Percentiles rank a stretch among this genome's conserved stretches.
These are phyloP conservation scores for Cryptosula pallasiana DNA, from an alignment of 2,888 invertebrate genomes.

Conservation along the genomic window DNA sequence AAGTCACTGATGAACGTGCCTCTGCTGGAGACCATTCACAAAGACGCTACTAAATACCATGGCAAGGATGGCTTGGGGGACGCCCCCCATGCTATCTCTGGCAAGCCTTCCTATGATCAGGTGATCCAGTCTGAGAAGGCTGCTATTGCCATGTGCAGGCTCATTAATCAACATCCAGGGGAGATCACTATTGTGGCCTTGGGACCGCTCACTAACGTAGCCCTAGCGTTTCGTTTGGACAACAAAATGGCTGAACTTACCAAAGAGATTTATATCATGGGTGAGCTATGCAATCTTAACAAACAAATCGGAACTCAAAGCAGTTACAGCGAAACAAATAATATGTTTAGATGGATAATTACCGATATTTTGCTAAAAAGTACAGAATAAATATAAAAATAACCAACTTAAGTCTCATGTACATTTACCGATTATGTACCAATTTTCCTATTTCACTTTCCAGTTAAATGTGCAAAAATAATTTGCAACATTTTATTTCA, in stretches of 20 bases:
- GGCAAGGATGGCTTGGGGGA: constrained; percentile 39
- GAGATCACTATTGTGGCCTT: constrained; percentile 20
- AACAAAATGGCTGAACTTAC: neutral
- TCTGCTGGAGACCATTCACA: constrained; percentile 23
- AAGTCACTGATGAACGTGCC: constrained; percentile 30
- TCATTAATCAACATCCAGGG: constrained; percentile 38
- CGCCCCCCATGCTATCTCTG: constrained; percentile 26
- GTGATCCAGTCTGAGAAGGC: constrained; percentile 35
- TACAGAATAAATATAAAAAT: too few relatives aligned
- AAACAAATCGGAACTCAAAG: too few relatives aligned
- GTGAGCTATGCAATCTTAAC: too few relatives aligned
- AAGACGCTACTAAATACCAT: constrained; percentile 34
- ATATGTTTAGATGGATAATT: too few relatives aligned
- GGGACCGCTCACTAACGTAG: constrained; percentile 1
- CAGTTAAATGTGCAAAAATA: too few relatives aligned
- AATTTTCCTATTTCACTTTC: too few relatives aligned
- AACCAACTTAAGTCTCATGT: too few relatives aligned
- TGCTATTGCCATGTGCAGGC: constrained; percentile 33
- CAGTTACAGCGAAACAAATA: too few relatives aligned
- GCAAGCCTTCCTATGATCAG: constrained; percentile 32
- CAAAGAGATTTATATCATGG: constrained; percentile 18
- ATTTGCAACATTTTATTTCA: too few relatives aligned
- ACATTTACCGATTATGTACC: too few relatives aligned
- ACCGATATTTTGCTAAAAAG: too few relatives aligned
- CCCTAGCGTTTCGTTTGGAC: neutral